These are phyloP conservation scores for Seira ritae DNA, from an alignment of 2,888 invertebrate genomes.

Conservation along the genomic window DNA sequence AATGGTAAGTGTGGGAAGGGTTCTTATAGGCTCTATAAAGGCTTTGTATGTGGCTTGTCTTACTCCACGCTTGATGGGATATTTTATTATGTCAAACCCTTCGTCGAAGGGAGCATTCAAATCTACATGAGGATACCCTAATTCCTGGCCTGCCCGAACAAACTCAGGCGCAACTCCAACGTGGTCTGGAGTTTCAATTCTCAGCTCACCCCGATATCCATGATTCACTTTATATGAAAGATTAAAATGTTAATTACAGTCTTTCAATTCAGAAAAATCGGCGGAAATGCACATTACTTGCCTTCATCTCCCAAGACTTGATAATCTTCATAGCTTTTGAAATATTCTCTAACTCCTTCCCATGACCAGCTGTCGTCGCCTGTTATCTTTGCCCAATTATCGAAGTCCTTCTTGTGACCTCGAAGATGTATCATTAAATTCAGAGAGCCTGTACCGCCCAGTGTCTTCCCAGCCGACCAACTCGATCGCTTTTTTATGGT, in stretches of 20 bases:
- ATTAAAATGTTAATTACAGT: too few species aligned
- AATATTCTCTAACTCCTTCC: constrained; percentile 44
- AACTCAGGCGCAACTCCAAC: constrained; percentile 75
- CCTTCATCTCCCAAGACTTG: constrained; percentile 37
- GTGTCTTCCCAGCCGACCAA: constrained; percentile 35
- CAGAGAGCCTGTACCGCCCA: constrained; percentile 52
- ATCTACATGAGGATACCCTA: constrained; percentile 67
- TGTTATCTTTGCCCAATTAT: constrained; percentile 51
- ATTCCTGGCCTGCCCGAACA: constrained; percentile 65
- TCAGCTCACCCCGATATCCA: constrained; percentile 66
- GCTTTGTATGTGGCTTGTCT: constrained; percentile 67
- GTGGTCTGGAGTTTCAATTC: constrained; percentile 77
- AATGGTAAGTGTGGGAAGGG: constrained; percentile 17
- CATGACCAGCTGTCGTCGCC: constrained; percentile 50
- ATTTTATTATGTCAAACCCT: constrained; percentile 64
- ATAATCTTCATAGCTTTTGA: constrained; percentile 61
- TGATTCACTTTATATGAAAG: constrained; percentile 47
- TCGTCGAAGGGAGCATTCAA: constrained; percentile 64
- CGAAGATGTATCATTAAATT: constrained; percentile 57
- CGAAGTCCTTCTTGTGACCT: constrained; percentile 48
- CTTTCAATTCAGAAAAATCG: not conserved
- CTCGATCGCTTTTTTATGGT: constrained; percentile 35
- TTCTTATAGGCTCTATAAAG: constrained; percentile 49
- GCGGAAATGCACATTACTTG: not conserved
- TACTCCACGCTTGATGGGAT: constrained; percentile 59